Evolutionary conservation across 1,140 invertebrate genomes (phyloP), one percentile per base, ranked within the genome.

Genomic region (Ips nitidus): DNA sequence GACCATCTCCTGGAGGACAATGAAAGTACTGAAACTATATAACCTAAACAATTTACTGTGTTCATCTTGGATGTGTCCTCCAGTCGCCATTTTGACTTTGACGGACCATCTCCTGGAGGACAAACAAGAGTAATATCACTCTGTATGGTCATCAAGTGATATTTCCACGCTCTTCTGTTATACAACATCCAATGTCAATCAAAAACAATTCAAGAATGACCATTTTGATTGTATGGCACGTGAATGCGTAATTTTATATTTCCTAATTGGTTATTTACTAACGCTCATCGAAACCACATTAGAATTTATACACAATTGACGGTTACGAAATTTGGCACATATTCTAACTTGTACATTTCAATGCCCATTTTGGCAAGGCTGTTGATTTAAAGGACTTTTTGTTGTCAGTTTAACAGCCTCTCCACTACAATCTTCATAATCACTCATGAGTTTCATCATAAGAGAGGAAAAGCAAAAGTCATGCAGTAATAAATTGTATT

Each of bases 141-240:
- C 22, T 8, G 45, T 22, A 22, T 8, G 2, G 45, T 50, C 45
- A 8, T 50, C 1, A 50, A 3, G 6, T 22, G 45, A 50, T 50
- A 50, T 8, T 50, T 50, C 45, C 45, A 50, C 45, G 45, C 22
- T 50, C 22, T 0, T 6, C 22, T 22, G 3, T 50, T 50, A 50
- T 50, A 50, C 22, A 50, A 50, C 45, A 22, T 22, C 22, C 45
- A 22, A 50, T 8, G 45, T 22, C 45, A 50, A 50, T 50, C 7
- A 50, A 6, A 8, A 50, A 50, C 45, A 50, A 50, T 22, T 22
- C 22, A 50, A 6, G 22, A 50, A 50, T 50, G 22, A 50, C 45
- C 22, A 50, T 50, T 50, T 50, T 22, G 22, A 50, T 50, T 50
- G 45, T 50, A 50, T 50, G 45, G 45, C 45, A 50, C 45, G 45